Evolutionary conservation across 2,113 vertebrate species (phyloP).

Genomic region (Nipponia nippon): DNA sequence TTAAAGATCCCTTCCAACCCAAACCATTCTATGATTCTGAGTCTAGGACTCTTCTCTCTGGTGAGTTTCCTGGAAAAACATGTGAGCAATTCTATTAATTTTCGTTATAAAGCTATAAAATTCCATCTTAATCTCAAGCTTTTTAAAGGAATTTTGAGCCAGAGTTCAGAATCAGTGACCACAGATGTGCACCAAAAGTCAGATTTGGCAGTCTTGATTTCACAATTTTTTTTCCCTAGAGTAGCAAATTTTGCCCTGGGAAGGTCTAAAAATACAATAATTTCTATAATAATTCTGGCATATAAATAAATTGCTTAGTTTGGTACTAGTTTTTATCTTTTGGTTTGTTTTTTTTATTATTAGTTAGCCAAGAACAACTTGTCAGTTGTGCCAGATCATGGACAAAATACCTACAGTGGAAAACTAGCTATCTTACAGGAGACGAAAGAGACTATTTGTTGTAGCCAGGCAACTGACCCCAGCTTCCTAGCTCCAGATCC

Average conservation of each 20-base stretch:
- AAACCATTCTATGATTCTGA: neutral
- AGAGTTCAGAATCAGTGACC: neutral
- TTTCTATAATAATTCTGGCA: neutral
- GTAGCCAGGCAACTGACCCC: neutral
- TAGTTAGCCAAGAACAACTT: neutral
- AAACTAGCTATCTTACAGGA: neutral
- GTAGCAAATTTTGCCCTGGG: neutral
- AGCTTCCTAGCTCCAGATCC: neutral
- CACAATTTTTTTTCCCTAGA: rapidly evolving
- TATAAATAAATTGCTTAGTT: neutral
- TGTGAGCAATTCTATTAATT: neutral
- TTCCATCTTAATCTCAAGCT: neutral
- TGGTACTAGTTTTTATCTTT: neutral
- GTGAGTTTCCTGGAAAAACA: neutral
- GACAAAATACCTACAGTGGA: neutral
- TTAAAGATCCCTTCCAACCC: too few relatives aligned
- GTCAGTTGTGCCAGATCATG: neutral
- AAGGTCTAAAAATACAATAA: neutral
- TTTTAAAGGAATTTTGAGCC: neutral
- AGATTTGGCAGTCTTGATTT: neutral
- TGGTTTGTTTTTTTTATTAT: neutral
- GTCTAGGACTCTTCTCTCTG: neutral
- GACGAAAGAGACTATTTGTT: neutral
- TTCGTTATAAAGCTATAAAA: neutral
- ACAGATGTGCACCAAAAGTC: neutral